Evolutionary conservation across 2,797 vertebrate genomes (phyloP), one percentile per base, ranked within the genome.

Genomic region (Adelosebastes latens): DNA sequence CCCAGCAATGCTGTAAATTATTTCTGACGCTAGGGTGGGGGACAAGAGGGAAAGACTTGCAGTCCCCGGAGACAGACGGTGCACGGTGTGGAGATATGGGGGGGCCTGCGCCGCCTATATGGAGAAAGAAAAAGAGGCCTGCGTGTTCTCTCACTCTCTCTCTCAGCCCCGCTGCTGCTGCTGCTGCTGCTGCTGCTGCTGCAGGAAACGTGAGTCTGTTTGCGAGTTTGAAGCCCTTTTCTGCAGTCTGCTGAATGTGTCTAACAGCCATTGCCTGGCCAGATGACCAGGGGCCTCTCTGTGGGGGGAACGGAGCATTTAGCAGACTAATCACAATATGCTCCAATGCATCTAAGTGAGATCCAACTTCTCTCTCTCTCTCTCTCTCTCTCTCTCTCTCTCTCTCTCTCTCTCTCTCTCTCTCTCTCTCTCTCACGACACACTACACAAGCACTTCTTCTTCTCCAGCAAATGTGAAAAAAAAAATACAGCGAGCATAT

Each of bases 1-100:
- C 90, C 92, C 88, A 90, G 90, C 82, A 89, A 89, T 81, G 90
- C 87, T 91, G 93, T 94, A 93, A 94, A 94, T 94, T 92, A 93
- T 94, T 94, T 94, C 89, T 92, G 89, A 94, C 64, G 81, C 86
- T 86, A 84, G 84, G 89, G 84, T 89, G 83, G 85, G 89, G 82
- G 88, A 87, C 89, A 92, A 87, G 90, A 91, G 86, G 85, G 81
- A 93, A 87, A 82, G 85, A 88, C 86, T 92, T 20, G 65, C 82
- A 81, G 84, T 94, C 90, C 88, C 87, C 9, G 12, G 89, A 93
- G 86, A 89, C 85, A 90, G 81, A 79, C 80, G 56, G 71, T 79
- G 86, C 82, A 88, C 68, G 83, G 88, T 79, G 72, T 81, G 73
- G 86, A 72, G 73, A 88, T 83, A 82, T 7, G 14, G 20, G 14